A percentile compares a stretch with the other conserved stretches of the same genome.
Conservation (phyloP, 2,113 vertebrate species). For the Microcebus jonahi region DNA sequence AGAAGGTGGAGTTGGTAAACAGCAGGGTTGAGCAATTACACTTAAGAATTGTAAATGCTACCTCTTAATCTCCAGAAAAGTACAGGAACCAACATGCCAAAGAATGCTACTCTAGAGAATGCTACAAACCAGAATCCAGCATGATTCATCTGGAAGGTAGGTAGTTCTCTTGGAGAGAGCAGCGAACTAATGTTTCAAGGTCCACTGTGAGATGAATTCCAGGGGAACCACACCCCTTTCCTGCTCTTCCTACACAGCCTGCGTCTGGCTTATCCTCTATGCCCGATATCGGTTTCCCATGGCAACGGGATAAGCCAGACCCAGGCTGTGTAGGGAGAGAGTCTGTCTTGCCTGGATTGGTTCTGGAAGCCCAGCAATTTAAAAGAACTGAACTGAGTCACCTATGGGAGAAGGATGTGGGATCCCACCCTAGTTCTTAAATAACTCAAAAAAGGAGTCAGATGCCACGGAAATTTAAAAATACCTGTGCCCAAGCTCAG, state of each 20-base stretch:
- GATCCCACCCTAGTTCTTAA: background rate
- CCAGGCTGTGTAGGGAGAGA: background rate
- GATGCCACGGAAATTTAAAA: conserved; percentile 27
- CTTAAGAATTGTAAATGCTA: background rate
- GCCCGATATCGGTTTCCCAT: background rate
- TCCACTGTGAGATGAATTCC: background rate
- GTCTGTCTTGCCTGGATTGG: background rate
- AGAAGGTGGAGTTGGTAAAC: background rate
- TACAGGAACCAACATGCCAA: background rate
- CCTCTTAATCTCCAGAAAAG: background rate
- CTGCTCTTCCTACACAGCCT: background rate
- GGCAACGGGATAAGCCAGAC: background rate
- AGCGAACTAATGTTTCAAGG: background rate
- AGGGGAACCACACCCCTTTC: background rate
- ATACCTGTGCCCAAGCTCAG: background rate
- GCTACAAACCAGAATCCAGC: background rate
- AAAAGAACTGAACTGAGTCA: background rate
- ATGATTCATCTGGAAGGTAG: background rate
- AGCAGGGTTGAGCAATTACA: background rate
- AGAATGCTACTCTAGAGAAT: background rate
- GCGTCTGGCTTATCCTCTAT: background rate
- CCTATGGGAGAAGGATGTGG: background rate
- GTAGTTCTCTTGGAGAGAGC: background rate
- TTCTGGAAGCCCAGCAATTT: background rate
- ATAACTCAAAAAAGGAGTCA: conserved; percentile 16